Base-by-base conservation (phyloP, 2,797 vertebrate species). In the Chelmon rostratus region DNA sequence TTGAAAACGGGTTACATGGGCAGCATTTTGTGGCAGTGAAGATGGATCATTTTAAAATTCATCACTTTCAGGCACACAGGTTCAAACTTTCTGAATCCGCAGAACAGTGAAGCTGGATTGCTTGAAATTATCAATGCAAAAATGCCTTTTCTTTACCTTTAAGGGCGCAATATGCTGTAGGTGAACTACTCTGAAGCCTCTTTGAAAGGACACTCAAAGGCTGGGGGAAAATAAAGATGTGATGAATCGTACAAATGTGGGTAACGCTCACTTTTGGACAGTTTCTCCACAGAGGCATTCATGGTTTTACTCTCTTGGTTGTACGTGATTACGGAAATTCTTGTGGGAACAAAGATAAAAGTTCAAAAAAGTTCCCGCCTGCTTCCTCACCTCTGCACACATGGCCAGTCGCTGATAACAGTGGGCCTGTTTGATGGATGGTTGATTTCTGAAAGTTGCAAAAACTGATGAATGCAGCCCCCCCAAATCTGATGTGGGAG, bases 1-100 rank as follows among this genome's bases (percentile, higher is more conserved):
- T 59, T 31, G 35, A 68, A 65, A 78, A 80, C 68, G 65, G 44
- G 73, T 53, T 59, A 6, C 68, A 23, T 13, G 16, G 54, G 72
- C 37, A 69, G 40, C 71, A 35, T 58, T 65, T 28, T 23, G 38
- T 25, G 18, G 56, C 31, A 33, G 15, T 13, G 15, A 50, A 56
- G 57, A 50, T 12, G 9, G 56, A 72, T 54, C 0, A 23, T 33
- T 58, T 67, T 56, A 16, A 59, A 25, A 69, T 46, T 52, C 40
- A 42, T 33, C 28, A 16, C 25, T 52, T 31, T 11, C 18, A 57
- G 44, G 46, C 53, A 35, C 21, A n/a, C 5, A 16, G 31, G 25
- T 40, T 52, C 37, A 58, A 15, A 66, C 33, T 53, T 67, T 62
- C 19, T 18, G 10, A 53, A 35, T 15, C 58, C 19, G 33, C 8